A percentile compares a stretch with the other conserved stretches of the same genome.
phyloP scores from a whole-genome alignment of 2,113 vertebrate genomes.

The Chaetodon trifascialis region DNA sequence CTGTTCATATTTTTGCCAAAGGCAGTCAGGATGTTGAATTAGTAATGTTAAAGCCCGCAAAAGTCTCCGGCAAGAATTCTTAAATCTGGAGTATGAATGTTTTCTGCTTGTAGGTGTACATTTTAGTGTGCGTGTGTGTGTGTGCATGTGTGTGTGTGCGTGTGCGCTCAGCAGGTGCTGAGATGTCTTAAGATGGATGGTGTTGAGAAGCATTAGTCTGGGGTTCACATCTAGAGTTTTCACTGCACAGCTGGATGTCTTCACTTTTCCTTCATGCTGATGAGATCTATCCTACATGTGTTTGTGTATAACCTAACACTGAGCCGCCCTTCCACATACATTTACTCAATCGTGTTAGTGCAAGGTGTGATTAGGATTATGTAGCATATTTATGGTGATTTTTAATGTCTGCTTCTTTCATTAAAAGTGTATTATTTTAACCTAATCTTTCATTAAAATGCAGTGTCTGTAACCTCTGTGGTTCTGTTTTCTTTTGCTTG shows the following conservation, averaged over 20 bases:
- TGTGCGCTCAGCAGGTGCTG: not conserved
- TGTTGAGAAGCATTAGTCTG: constrained; percentile 49
- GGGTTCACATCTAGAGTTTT: constrained; percentile 60
- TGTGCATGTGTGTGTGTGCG: constrained; percentile 9
- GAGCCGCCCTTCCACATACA: constrained; percentile 64
- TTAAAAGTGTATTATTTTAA: constrained; percentile 82
- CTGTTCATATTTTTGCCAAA: constrained; percentile 47
- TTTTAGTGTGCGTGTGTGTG: constrained; percentile 30
- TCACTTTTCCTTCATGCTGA: constrained; percentile 58
- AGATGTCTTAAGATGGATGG: constrained; percentile 40
- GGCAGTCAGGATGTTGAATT: constrained; percentile 52
- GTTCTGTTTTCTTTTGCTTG: not conserved
- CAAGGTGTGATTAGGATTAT: constrained; percentile 69
- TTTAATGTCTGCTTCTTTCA: constrained; percentile 75
- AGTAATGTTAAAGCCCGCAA: constrained; percentile 50
- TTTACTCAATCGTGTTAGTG: constrained; percentile 74
- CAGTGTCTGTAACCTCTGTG: constrained; percentile 47
- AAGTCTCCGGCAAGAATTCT: constrained; percentile 51
- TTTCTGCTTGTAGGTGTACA: constrained; percentile 38
- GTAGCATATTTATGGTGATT: constrained; percentile 83
- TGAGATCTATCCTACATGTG: constrained; percentile 64
- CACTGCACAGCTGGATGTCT: constrained; percentile 63
- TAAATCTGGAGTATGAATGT: constrained; percentile 47
- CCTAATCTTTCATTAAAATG: constrained; percentile 80
- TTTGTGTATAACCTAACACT: constrained; percentile 69